phyloP scores from a whole-genome alignment of 2,888 invertebrate genomes.

The Hypena proboscidalis region DNA sequence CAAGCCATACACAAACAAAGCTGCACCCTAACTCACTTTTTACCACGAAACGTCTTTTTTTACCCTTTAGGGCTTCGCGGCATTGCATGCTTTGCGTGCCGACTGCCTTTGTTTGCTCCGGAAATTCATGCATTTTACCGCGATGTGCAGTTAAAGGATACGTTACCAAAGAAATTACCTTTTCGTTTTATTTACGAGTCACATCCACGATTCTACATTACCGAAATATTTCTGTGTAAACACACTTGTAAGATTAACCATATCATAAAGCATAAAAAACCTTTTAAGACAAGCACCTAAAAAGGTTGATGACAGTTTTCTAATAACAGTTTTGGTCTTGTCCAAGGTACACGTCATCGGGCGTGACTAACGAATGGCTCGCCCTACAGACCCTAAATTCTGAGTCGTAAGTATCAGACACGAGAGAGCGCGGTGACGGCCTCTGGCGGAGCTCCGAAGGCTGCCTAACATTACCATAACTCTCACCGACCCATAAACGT shows the following conservation, averaged over 20 bases:
- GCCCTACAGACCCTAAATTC: slow-evolving; percentile 85
- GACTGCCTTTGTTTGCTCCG: slow-evolving; percentile 74
- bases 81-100: slow-evolving; percentile 75
- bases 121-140: slow-evolving; percentile 77
- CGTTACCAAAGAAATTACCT: slow-evolving; percentile 63
- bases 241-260: slow-evolving; percentile 35
- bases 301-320: slow-evolving; percentile 71
- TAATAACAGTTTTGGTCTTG: slow-evolving; percentile 85
- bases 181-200: slow-evolving; percentile 60
- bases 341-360: slow-evolving; percentile 85
- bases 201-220: slow-evolving; percentile 26
- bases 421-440: slow-evolving; percentile 46
- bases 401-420: slow-evolving; percentile 83
- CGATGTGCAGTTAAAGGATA: slow-evolving; percentile 70
- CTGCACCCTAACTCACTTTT: slow-evolving; percentile 79
- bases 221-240: slow-evolving; percentile 31
- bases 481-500: slow-evolving; percentile 75
- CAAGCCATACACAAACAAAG: slow-evolving; percentile 81
- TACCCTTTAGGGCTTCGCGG: slow-evolving; percentile 76
- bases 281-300: slow-evolving; percentile 73
- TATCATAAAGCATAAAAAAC: slow-evolving; percentile 58
- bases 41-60: slow-evolving; percentile 79
- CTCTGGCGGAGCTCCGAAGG: slow-evolving; percentile 57
- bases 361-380: slow-evolving; percentile 85
- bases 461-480: slow-evolving; percentile 81